phyloP scores from a whole-genome alignment of 2,888 invertebrate genomes.

The Lochmaea crataegi region DNA sequence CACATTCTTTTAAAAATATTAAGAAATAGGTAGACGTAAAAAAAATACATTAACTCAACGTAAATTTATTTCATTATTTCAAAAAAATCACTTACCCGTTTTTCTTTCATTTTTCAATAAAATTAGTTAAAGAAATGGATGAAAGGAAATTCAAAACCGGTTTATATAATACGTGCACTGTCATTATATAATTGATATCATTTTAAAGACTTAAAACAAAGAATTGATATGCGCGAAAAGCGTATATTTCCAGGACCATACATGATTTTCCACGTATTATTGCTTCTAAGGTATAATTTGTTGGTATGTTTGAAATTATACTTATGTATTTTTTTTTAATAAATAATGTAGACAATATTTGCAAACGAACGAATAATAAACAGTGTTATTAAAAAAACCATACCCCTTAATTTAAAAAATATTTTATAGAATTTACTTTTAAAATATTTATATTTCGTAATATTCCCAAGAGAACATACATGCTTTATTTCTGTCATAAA shows the following conservation, averaged over 20 bases:
- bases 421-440: neutral
- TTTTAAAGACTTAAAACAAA: neutral
- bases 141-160: neutral
- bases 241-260: neutral
- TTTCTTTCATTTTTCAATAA: neutral
- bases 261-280: neutral
- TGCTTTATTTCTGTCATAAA: no score
- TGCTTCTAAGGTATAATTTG: neutral
- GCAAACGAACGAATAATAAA: neutral
- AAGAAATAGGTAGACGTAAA: no score
- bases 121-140: neutral
- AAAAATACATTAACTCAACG: no score
- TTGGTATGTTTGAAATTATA: neutral
- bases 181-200: neutral
- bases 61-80: no score
- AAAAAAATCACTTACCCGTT: neutral
- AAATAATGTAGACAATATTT: neutral
- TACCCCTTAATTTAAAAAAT: neutral
- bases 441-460: neutral
- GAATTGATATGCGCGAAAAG: neutral
- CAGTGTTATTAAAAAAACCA: neutral
- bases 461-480: neutral
- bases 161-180: neutral
- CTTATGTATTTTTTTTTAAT: neutral
- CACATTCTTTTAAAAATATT: no score